Evolutionary conservation across 2,888 invertebrate genomes (phyloP).

Genomic region (Crematogaster levior): DNA sequence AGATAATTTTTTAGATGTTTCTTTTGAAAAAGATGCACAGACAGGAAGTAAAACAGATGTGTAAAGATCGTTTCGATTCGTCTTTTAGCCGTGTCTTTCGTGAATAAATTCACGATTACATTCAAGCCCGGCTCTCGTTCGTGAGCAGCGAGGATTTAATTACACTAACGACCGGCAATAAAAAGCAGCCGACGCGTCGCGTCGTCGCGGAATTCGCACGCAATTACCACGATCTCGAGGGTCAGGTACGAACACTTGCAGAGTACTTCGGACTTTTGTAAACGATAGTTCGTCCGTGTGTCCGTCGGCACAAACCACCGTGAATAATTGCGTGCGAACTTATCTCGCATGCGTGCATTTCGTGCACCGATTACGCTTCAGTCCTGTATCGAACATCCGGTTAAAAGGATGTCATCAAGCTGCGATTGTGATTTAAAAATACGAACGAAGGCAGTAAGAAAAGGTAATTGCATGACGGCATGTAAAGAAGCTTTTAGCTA

Average conservation of each 20-base stretch:
- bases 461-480: not conserved
- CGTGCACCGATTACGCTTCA: conserved; percentile 30
- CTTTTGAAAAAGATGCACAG: not conserved
- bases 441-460: not conserved
- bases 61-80: conserved; percentile 21
- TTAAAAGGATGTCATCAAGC: conserved; percentile 43
- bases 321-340: conserved; percentile 64
- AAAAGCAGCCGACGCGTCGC: conserved; percentile 70
- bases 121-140: conserved; percentile 46
- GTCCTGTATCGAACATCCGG: not conserved
- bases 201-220: conserved; percentile 75
- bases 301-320: conserved; percentile 53
- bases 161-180: conserved; percentile 75
- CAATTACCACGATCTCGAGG: conserved; percentile 70
- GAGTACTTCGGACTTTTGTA: conserved; percentile 52
- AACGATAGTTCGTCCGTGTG: conserved; percentile 19
- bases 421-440: conserved; percentile 11
- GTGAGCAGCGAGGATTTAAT: conserved; percentile 70
- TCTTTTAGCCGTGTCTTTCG: conserved; percentile 36
- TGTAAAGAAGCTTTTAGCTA: conserved; percentile 19
- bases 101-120: conserved; percentile 62
- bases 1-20: not conserved
- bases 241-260: conserved; percentile 61
- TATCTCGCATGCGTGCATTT: conserved; percentile 55
- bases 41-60: not conserved